Conservation (phyloP, 2,113 vertebrate species). For the Callipepla californica region DNA sequence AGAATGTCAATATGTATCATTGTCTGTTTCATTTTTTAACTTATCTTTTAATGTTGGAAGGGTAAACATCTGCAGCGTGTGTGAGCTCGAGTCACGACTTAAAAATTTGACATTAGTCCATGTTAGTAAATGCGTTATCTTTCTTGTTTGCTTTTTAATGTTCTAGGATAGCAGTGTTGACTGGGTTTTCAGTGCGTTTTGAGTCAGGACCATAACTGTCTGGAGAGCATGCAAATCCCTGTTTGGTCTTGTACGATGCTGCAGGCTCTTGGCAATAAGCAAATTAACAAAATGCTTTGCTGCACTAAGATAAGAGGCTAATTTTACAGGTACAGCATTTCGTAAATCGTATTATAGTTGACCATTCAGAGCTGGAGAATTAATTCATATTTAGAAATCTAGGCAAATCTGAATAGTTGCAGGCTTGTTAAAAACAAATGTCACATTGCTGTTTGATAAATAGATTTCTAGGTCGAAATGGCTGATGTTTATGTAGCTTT, state of each 20-base stretch:
- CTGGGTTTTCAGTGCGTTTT: not conserved
- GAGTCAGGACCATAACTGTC: not conserved
- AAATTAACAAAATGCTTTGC: conserved; percentile 31
- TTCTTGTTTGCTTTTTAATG: not conserved
- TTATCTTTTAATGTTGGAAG: not conserved
- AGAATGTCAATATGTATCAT: conserved; percentile 28
- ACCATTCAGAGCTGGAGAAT: conserved; percentile 36
- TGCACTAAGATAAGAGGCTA: conserved; percentile 52
- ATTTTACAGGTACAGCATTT: conserved; percentile 57
- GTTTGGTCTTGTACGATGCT: not conserved
- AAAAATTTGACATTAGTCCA: not conserved
- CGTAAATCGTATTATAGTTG: conserved; percentile 29
- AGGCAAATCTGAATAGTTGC: conserved; percentile 42
- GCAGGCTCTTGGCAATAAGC: not conserved
- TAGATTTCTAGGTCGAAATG: conserved; percentile 52
- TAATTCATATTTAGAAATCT: conserved; percentile 62
- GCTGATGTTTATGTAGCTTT: conserved; percentile 18
- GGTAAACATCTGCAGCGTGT: conserved; percentile 12
- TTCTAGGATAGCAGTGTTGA: not conserved
- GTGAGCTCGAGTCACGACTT: not conserved
- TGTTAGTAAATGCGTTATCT: not conserved
- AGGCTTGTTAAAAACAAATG: conserved; percentile 45
- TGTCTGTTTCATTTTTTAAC: conserved; percentile 1
- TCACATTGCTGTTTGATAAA: conserved; percentile 39
- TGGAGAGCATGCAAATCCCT: not conserved